Base-by-base conservation (phyloP, 2,797 vertebrate species). In the Arrhamphus sclerolepis region DNA sequence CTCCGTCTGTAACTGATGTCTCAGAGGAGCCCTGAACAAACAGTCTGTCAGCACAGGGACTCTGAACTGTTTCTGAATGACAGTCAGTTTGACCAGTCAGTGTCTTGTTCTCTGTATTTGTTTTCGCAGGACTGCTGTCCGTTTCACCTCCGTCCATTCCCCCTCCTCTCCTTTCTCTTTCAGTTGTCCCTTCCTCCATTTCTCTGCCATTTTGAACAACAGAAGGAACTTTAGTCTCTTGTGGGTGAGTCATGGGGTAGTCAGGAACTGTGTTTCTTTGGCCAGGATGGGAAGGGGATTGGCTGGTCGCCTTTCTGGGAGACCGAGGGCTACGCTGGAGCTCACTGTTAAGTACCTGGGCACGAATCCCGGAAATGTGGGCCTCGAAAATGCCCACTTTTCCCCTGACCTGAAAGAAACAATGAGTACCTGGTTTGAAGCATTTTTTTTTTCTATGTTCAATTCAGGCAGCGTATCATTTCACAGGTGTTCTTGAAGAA, bases 381-480 rank as follows among this genome's bases (percentile, higher is more conserved):
- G 96, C 94, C 88, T 99, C 97, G 4, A 98, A 98, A 61, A 97
- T 91, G 68, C 90, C 95, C 81, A 97, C 96, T 83, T 94, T 91
- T 6, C 85, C 89, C 53, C 87, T 83, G 67, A 91, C 90, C 90
- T 91, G 77, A 57, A 71, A 81, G 24, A 72, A 6, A 70, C 26
- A 56, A 51, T 3, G 13, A 46, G 6, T 7, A 5, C 46, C 28
- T 29, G 41, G 51, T 54, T 16, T 42, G 17, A 18, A 17, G 3
- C n/a, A 39, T 26, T 26, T 26, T 51, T 54, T 4, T 22, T 39
- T 52, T 57, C 26, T 4, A 65, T 58, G 34, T 14, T 48, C 31
- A 2, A 34, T 20, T 62, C 47, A 4, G 10, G 47, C 42, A 13
- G 22, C 39, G 57, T 44, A 58, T 63, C 47, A 53, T 28, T 55